Evolutionary conservation across 2,113 vertebrate genomes (phyloP).

Genomic region (Tor tambroides): DNA sequence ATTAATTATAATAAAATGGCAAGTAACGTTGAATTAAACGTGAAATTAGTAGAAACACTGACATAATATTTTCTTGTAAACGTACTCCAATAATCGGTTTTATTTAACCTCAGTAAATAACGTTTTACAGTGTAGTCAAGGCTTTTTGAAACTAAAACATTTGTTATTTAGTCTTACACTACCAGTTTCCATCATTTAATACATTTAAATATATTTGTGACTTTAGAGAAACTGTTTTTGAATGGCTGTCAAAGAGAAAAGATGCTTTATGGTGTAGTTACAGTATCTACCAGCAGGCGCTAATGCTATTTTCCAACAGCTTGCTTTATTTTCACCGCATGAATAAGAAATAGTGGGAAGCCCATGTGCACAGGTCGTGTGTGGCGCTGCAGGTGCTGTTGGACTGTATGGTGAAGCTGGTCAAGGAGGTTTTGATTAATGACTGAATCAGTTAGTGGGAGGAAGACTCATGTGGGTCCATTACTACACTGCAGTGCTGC

Average conservation of each 20-base stretch:
- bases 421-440: slow-evolving; percentile 75
- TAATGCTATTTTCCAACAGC: neutral
- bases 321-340: neutral
- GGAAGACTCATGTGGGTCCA: slow-evolving; percentile 79
- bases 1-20: neutral
- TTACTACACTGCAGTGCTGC: slow-evolving; percentile 81
- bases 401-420: slow-evolving; percentile 16
- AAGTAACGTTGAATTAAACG: too few species aligned
- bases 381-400: slow-evolving; percentile 12
- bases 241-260: neutral
- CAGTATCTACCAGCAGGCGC: neutral
- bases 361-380: neutral
- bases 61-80: too few species aligned
- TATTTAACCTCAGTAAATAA: too few species aligned
- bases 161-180: neutral
- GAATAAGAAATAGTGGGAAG: neutral
- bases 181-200: neutral
- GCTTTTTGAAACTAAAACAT: neutral
- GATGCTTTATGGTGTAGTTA: neutral
- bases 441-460: slow-evolving; percentile 79
- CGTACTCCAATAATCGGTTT: too few species aligned
- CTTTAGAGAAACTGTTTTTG: neutral
- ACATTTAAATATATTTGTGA: neutral
- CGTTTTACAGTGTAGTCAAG: neutral
- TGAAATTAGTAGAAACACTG: too few species aligned